Evolutionary conservation across 92 coral and sea anemone species (phyloP), one percentile per base, ranked within the genome.

Genomic region (Palythoa caribaeorum): DNA sequence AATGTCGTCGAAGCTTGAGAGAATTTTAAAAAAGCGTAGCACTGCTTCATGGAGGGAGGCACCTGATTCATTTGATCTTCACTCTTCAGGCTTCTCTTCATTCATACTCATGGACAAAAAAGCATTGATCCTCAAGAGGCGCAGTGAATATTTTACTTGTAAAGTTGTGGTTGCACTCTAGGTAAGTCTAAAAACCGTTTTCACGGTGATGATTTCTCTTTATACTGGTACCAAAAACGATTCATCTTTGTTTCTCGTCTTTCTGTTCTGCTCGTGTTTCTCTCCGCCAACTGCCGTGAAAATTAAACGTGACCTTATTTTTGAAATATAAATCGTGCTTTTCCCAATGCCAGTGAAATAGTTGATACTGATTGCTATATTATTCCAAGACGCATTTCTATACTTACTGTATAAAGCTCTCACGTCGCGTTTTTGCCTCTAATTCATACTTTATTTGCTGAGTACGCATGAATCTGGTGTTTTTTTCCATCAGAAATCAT

Each of bases 1-100:
- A 70, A 81, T 66, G 86, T 65, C 63, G 50, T 28, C 63, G 14
- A 68, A 81, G 74, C 6, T 36, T 44, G 11, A 44, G 38, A 48
- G 62, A 52, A 51, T 77, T 47, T 70, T 1, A 7, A 79, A 57
- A 79, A 35, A 6, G 28, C 53, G 39, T 13, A 1, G 3, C 6
- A 44, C 50, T 44, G 19, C 48, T n/a, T 38, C 39, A 28, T 0
- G 28, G 28, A 19, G 37, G 50, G 21, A 6, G 38, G 40, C 60
- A 14, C 20, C 44, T 21, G 73, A 63, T 38, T 28, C 28, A 28
- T 28, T 28, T 28, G 28, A 28, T 28, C 28, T 28, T 28, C 28
- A 28, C 28, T 28, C 28, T 28, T 28, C 28, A 28, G 38, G 0
- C 2, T 19, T 38, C 2, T 13, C 5, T 81, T 50, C 76, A 81